Evolutionary conservation across 2,113 vertebrate species (phyloP), one percentile per base, ranked within the genome.

Genomic region (Lycaon pictus): DNA sequence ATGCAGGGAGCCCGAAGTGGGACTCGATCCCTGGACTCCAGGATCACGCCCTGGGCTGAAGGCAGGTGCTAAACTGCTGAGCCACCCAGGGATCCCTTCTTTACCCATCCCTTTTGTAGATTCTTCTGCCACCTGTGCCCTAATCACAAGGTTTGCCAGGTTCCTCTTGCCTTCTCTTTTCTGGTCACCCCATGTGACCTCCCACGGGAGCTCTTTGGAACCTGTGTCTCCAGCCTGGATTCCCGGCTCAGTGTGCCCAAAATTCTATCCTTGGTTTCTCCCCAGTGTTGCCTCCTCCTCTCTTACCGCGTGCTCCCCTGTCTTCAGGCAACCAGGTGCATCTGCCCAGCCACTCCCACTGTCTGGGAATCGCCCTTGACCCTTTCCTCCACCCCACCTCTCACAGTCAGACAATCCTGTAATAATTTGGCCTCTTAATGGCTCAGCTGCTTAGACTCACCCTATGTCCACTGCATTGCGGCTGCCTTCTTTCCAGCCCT

Each of bases 341-440:
- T 19, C 17, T n/a, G 19, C 32, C 48, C 23, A 11, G 1, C 25
- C 20, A 13, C 17, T 51, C 0, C 12, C 7, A 11, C 88, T 69
- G 53, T 37, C 62, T 35, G 20, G 53, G 11, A 4, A 5, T 43
- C 27, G 19, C 10, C 15, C 53, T 37, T 23, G 16, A 23, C 29
- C 58, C 60, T 19, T 37, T 56, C 27, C 5, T 32, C 7, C 25
- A 25, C 79, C 32, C 82, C 55, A 13, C 27, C 86, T 51, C 15
- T 71, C 8, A 8, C 16, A 10, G 37, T 76, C 7, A 3, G 11
- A 72, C 71, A 60, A 4, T 76, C 43, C 58, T 88, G 7, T 25
- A 43, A 43, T 4, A 0, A 37, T n/a, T n/a, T 0, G 0, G 67
- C 29, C 37, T 27, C 27, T 56, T 35, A 5, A 5, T 17, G 48